Evolutionary conservation across 2,113 vertebrate species (phyloP).

Genomic region (Felis chaus): DNA sequence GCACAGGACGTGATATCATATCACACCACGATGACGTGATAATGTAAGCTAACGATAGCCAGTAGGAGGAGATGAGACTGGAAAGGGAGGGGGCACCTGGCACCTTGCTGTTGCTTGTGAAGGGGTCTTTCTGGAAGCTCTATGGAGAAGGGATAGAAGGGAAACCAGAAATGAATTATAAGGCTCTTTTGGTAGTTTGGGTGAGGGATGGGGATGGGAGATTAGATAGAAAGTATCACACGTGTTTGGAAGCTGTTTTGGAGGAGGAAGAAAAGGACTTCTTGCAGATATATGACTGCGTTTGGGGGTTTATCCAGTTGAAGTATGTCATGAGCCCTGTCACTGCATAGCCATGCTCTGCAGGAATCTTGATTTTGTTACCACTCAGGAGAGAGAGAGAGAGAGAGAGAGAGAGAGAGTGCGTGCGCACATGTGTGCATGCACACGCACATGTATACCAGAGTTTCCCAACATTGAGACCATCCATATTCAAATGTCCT

Average conservation of each 20-base stretch:
- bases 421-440: accelerated
- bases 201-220: neutral
- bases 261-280: neutral
- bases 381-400: neutral
- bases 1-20: neutral
- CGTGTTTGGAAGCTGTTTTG: neutral
- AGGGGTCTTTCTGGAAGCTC: neutral
- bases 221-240: neutral
- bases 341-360: neutral
- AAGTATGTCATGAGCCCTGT: neutral
- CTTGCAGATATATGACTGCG: neutral
- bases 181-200: neutral
- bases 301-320: neutral
- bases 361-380: neutral
- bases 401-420: too few relatives aligned
- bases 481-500: neutral
- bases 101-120: neutral
- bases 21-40: neutral
- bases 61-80: neutral
- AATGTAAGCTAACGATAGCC: neutral
- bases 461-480: neutral
- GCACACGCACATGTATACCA: accelerated
- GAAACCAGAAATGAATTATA: neutral
- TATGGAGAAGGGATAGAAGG: neutral
- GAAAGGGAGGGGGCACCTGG: neutral